Base-by-base conservation (phyloP, 2,888 invertebrate species). In the Hyalella azteca region DNA sequence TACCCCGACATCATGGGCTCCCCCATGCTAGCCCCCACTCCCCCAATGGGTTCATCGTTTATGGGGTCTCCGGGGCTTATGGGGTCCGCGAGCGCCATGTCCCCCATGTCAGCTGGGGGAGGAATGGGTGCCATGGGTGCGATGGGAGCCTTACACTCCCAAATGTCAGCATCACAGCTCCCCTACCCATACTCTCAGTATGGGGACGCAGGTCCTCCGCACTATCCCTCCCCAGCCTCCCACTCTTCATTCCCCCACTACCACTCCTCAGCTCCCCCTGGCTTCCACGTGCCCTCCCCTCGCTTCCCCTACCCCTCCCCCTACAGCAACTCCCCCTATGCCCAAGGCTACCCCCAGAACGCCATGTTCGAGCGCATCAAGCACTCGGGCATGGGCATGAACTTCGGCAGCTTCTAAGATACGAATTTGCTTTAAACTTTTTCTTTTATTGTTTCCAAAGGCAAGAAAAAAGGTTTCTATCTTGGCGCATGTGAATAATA, bases 241-340 rank as follows among this genome's bases (percentile, higher is more conserved):
- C 82, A 82, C 79, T 81, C 84, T 7, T 79, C 82, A 45, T 82
- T 81, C 76, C 78, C 81, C 40, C 81, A 81, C 60, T 79, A 77
- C 22, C 81, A 85, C 87, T 88, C 89, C 26, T 45, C 75, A 45
- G 87, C 89, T 54, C 88, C 91, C 60, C 90, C 91, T 66, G 90
- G 91, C 81, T 89, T 92, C 85, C 92, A 92, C 87, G 90, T 92
- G 87, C 92, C 92, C 76, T 91, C 91, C 87, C 91, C 93, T 49
- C 92, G 92, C 87, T 93, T 93, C 88, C 91, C 92, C 0, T 91
- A 91, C 86, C 89, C 90, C 85, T 86, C 87, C 26, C 86, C 88
- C 73, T 88, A 89, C 36, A 88, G 89, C 54, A 88, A 88, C 81
- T 85, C 86, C 73, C 86, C 87, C 60, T 87, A 87, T 77, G 86